Evolutionary conservation across 1,140 invertebrate species (phyloP).

Genomic region (Lepidotrigona ventralis): DNA sequence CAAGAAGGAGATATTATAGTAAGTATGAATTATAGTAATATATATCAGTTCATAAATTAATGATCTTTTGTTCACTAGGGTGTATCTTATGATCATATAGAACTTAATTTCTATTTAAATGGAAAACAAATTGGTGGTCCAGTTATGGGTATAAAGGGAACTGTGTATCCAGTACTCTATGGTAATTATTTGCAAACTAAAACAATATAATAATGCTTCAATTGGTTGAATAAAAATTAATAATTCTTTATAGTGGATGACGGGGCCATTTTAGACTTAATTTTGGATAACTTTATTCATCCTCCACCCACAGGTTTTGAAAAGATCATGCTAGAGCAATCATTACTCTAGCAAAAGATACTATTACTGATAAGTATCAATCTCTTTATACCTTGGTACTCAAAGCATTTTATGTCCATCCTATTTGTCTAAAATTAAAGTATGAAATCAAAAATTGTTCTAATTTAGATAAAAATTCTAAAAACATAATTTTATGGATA

Average conservation of each 20-base stretch:
- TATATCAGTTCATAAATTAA: constrained; percentile 7
- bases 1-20: constrained; percentile 98
- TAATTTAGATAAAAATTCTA: constrained; percentile 24
- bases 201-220: constrained; percentile 19
- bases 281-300: constrained; percentile 93
- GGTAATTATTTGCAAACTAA: constrained; percentile 83
- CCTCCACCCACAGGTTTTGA: constrained; percentile 94
- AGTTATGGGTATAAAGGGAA: constrained; percentile 93
- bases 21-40: constrained; percentile 56
- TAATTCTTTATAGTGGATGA: constrained; percentile 92
- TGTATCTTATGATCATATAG: constrained; percentile 97
- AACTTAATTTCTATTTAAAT: constrained; percentile 97
- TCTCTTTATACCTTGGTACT: constrained; percentile 4
- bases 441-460: constrained; percentile 29
- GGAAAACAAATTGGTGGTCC: constrained; percentile 92
- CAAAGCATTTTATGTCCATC: constrained; percentile 47
- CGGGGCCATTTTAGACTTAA: constrained; percentile 97
- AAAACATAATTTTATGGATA: constrained; percentile 46
- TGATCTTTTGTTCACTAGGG: constrained; percentile 82
- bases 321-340: constrained; percentile 98
- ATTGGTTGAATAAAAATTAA: background rate
- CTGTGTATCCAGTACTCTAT: constrained; percentile 95
- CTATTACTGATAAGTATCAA: constrained; percentile 1
- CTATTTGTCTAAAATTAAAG: constrained; percentile 24
- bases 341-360: constrained; percentile 88